Base-by-base conservation (phyloP, 2,888 invertebrate species). In the Leptarthrus brevirostris region DNA sequence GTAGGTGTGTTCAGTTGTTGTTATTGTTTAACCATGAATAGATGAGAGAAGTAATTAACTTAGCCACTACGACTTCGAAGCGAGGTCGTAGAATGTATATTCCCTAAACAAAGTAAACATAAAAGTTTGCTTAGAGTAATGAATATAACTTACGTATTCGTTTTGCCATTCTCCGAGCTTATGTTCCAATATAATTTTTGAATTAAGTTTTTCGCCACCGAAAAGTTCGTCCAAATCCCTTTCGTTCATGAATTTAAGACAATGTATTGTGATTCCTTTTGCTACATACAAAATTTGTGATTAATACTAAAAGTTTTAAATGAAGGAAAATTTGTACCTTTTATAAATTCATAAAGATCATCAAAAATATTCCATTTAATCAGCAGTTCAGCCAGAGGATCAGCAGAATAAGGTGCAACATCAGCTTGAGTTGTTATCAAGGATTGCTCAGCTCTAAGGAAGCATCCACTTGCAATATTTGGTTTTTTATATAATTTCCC, bases 151-250 rank as follows among this genome's bases (percentile, higher is more conserved):
- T 22, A 24, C 22, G 20, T 14, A 16, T 49, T 49, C 49, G 10
- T 53, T 53, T 53, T 53, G 53, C 24, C 53, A 53, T 6, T 24
- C n/a, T 6, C 22, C 53, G 3, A 53, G 53, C 24, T 53, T 53
- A n/a, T 53, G 24, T 24, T 53, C 53, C 3, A 53, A 53, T 20
- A 53, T 53, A 53, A 53, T 24, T 22, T 20, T 53, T 20, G 12
- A 24, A 24, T 53, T 18, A 20, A 53, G 20, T 10, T 53, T 53
- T 4, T 53, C 8, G 10, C 53, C 53, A 4, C 2, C n/a, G 6
- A 53, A 53, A 18, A 53, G 22, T 12, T 53, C 53, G 20, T 53
- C 53, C 24, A 53, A 10, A 53, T 53, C 22, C 24, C 22, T 20
- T 53, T 53, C 24, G 3, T 53, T 53, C 53, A 53, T 53, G 12